These are phyloP conservation scores for Macrochelys suwanniensis DNA, from an alignment of 2,797 vertebrate species.

Conservation along the genomic window DNA sequence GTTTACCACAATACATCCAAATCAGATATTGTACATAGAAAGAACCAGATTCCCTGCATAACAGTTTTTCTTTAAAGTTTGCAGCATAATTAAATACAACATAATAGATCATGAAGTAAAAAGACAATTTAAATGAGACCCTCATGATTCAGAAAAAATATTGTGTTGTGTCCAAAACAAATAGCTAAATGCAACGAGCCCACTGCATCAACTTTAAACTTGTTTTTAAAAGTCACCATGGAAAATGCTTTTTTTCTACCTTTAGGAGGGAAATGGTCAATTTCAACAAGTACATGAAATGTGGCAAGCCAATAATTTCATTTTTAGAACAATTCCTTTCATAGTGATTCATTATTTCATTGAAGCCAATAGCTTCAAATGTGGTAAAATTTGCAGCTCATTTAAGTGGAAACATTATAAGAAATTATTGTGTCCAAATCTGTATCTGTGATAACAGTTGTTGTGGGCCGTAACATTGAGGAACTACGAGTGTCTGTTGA, in stretches of 20 bases:
- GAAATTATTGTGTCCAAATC: background rate
- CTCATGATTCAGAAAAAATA: background rate
- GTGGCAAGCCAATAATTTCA: background rate
- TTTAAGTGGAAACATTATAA: background rate
- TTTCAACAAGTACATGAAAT: background rate
- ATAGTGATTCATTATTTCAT: constrained; percentile 3
- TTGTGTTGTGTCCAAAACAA: background rate
- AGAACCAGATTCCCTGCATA: background rate
- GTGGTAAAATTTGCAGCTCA: background rate
- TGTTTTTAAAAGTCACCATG: background rate
- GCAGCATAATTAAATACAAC: background rate
- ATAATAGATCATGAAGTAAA: background rate
- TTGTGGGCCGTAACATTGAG: background rate
- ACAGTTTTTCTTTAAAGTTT: background rate
- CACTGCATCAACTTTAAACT: background rate
- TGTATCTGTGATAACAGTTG: background rate
- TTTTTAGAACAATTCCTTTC: background rate
- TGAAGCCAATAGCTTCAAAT: background rate
- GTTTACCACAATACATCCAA: background rate
- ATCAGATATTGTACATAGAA: background rate
- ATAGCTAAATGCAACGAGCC: background rate
- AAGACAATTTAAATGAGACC: background rate
- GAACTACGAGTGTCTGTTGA: too few relatives aligned
- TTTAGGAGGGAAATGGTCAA: background rate
- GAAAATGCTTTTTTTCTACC: background rate